These are phyloP conservation scores for Euphydryas editha DNA, from an alignment of 2,888 invertebrate species.

Conservation along the genomic window DNA sequence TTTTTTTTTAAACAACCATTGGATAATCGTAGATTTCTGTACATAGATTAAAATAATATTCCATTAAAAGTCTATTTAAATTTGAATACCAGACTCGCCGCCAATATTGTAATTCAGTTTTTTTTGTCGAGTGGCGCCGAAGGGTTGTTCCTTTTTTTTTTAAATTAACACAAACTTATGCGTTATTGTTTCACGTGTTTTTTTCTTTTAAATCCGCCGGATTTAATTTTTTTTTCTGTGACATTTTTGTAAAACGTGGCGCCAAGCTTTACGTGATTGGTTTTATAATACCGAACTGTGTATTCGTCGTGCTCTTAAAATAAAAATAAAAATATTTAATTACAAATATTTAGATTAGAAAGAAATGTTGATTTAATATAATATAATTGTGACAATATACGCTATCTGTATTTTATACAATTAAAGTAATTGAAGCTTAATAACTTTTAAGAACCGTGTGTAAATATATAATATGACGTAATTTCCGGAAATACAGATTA, in stretches of 20 bases:
- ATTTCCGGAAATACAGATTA: too few relatives aligned
- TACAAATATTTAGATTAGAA: too few relatives aligned
- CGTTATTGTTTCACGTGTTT: slow-evolving; percentile 57
- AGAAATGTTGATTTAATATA: too few relatives aligned
- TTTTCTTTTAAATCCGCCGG: slow-evolving; percentile 58
- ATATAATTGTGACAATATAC: too few relatives aligned
- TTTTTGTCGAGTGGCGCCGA: slow-evolving; percentile 47
- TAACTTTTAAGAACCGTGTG: too few relatives aligned
- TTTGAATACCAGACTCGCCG: slow-evolving; percentile 1
- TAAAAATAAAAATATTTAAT: too few relatives aligned
- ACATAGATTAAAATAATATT: not conserved
- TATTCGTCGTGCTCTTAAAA: not conserved
- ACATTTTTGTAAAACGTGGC: slow-evolving; percentile 51
- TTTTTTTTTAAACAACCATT: not conserved
- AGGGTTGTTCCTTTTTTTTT: slow-evolving; percentile 56
- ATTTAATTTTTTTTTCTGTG: slow-evolving; percentile 52
- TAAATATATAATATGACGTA: too few relatives aligned
- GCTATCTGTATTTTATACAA: too few relatives aligned
- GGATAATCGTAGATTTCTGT: not conserved
- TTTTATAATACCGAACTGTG: slow-evolving; percentile 11
- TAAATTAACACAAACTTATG: slow-evolving; percentile 42
- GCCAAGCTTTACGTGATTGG: slow-evolving; percentile 55
- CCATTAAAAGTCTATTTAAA: not conserved
- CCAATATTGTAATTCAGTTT: slow-evolving; percentile 20
- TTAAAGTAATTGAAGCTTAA: too few relatives aligned